Evolutionary conservation across 53 echinoderm and acorn worm species (phyloP), one percentile per base, ranked within the genome.

Genomic region (Astropecten irregularis): DNA sequence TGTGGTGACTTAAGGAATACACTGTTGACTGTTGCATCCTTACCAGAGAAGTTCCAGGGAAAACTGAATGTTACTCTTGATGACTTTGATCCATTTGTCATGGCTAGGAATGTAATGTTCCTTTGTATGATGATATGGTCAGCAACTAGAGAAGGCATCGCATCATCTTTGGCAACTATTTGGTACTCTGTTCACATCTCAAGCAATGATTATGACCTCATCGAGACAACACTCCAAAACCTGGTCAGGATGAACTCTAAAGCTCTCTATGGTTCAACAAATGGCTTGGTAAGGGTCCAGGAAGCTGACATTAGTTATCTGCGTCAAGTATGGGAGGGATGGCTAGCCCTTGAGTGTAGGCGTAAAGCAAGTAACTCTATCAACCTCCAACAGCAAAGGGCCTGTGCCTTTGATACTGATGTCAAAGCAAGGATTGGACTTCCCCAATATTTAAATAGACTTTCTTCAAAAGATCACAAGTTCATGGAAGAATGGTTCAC

Each of bases 51-150:
- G n/a, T 85, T 61, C 47, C 40, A 18, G 26, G 85, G 85, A 13
- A 44, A 74, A 16, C 49, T 85, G 16, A 11, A 58, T 19, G 28
- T 74, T 22, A 61, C 47, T 1, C 28, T 85, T 5, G 72, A 85
- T 50, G 85, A 85, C 35, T 73, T 32, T 62, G 85, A 85, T 26
- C 73, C 73, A 1, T 73, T 62, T 72, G 62, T 85, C 3, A 60
- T 73, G 62, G 85, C 85, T 1, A 72, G 85, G 36, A 85, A 85
- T 39, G 53, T 85, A 7, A n/a, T 85, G 20, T 85, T 85, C 36
- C 39, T 85, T 20, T 70, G 19, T 10, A 85, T 85, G 85, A 62
- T 85, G 85, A 34, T 60, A 1, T 21, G 25, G 20, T 16, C 6
- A 15, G 47, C 67, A 8, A 15, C 33, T 20, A 50, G 3, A 22